Evolutionary conservation across 2,797 vertebrate genomes (phyloP), one percentile per base, ranked within the genome.

Genomic region (Scolopax bukidnonensis): DNA sequence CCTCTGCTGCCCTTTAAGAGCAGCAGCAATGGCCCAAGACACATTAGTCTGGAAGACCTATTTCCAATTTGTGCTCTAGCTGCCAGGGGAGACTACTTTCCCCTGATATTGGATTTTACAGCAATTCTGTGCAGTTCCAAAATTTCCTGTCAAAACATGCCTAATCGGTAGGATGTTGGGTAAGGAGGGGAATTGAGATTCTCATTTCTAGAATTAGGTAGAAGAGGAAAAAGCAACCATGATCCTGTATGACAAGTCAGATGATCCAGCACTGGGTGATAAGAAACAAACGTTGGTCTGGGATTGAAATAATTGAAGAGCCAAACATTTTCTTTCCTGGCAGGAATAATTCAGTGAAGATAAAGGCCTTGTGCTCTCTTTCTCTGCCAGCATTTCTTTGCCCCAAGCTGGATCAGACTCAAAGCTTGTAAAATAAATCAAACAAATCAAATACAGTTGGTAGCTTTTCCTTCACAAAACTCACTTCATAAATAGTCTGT

Each of bases 371-470:
- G 61, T 33, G 24, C 48, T 84, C 30, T 84, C 43, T 57, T 90
- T 53, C 27, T 43, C 59, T 82, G n/a, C 33, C 30, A 84, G 57
- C 18, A 47, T 45, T 80, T 87, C 27, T 69, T 51, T 91, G 47
- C 84, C 23, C 25, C 21, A 90, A 73, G 60, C 43, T 77, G 74
- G 47, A 24, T 50, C 54, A 74, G n/a, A 48, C 50, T 90, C 75
- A 86, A 89, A 87, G 18, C 33, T 70, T 90, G 87, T 73, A 75
- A 95, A 94, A 95, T 67, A 85, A 90, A 86, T 94, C 84, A 84
- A 77, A 84, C 11, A 91, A 92, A 80, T 48, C 36, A 77, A 82
- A 85, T 48, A n/a, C 1, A 69, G 20, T 41, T 74, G 74, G 79
- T 47, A 89, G 51, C 25, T 56, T 90, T 94, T 16, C 20, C 63